Conservation (phyloP, 2,888 invertebrate genomes). For the Cosmopolites sordidus region DNA sequence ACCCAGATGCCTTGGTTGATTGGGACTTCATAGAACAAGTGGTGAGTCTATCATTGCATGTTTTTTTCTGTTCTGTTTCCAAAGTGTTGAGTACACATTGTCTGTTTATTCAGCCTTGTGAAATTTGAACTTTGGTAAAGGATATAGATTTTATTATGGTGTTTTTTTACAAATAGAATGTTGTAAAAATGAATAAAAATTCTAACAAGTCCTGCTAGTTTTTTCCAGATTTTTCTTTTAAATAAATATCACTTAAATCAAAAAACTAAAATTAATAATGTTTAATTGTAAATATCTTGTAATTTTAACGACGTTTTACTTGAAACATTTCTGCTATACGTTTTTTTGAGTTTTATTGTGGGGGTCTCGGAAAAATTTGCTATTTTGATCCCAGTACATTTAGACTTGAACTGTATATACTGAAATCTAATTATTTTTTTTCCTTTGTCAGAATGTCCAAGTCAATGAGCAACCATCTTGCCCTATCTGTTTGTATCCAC, state of each 20-base stretch:
- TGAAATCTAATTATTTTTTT: neutral
- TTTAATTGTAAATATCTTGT: no score
- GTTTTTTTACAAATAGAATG: neutral
- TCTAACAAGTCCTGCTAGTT: no score
- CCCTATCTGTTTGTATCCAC: slow-evolving; percentile 87
- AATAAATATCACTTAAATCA: no score
- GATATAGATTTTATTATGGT: slow-evolving; percentile 17
- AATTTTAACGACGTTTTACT: no score
- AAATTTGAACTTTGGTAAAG: slow-evolving; percentile 34
- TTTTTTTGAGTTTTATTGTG: no score
- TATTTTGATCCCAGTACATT: no score
- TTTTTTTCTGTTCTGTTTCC: slow-evolving; percentile 24
- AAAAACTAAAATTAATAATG: no score
- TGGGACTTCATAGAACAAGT: slow-evolving; percentile 94
- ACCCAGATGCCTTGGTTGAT: slow-evolving; percentile 85
- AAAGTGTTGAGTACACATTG: slow-evolving; percentile 36
- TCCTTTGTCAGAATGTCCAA: slow-evolving; percentile 53
- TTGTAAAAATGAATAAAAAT: slow-evolving; percentile 1
- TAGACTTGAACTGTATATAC: no score
- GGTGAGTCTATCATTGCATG: slow-evolving; percentile 57
- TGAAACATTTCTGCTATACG: no score
- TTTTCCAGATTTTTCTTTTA: no score
- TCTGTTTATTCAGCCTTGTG: slow-evolving; percentile 25
- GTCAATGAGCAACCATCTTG: slow-evolving; percentile 69
- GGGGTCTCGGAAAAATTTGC: no score